Evolutionary conservation across 2,888 invertebrate species (phyloP).

Genomic region (Augochlorella aurata): DNA sequence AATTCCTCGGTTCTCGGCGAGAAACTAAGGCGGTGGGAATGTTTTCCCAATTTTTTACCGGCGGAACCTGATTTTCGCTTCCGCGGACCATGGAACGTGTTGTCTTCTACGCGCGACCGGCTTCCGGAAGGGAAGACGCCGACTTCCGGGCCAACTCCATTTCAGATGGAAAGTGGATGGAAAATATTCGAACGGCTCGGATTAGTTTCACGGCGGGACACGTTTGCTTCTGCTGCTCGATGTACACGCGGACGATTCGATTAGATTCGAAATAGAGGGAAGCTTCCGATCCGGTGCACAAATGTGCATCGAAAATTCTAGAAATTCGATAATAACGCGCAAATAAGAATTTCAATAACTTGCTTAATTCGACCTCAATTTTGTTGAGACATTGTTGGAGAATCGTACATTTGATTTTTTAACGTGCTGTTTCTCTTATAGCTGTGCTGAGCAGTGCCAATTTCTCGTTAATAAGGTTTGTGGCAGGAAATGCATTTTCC

Average conservation of each 20-base stretch:
- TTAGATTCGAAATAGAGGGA: background rate
- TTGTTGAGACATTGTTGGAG: too few species aligned
- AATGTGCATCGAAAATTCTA: too few species aligned
- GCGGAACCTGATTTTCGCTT: slow-evolving; percentile 44
- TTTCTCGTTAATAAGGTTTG: too few species aligned
- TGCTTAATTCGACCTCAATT: too few species aligned
- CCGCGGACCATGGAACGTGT: background rate
- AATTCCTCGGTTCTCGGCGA: slow-evolving; percentile 26
- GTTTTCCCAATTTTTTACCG: slow-evolving; percentile 49
- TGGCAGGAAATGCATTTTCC: too few species aligned
- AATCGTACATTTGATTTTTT: too few species aligned
- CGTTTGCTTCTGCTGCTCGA: background rate
- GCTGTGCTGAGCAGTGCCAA: too few species aligned
- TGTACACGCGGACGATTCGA: background rate
- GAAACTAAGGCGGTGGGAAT: slow-evolving; percentile 34
- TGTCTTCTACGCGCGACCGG: background rate
- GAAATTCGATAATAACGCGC: too few species aligned
- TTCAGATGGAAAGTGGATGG: background rate
- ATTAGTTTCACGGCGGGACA: background rate
- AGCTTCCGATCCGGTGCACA: background rate
- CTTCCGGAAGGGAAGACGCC: background rate
- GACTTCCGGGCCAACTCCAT: background rate
- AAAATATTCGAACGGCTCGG: background rate
- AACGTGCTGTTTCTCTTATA: too few species aligned
- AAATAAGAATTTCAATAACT: too few species aligned